A percentile compares a stretch with the other conserved stretches of the same genome.
Conservation (phyloP, 2,797 vertebrate species). For the Toxotes lorentzi region DNA sequence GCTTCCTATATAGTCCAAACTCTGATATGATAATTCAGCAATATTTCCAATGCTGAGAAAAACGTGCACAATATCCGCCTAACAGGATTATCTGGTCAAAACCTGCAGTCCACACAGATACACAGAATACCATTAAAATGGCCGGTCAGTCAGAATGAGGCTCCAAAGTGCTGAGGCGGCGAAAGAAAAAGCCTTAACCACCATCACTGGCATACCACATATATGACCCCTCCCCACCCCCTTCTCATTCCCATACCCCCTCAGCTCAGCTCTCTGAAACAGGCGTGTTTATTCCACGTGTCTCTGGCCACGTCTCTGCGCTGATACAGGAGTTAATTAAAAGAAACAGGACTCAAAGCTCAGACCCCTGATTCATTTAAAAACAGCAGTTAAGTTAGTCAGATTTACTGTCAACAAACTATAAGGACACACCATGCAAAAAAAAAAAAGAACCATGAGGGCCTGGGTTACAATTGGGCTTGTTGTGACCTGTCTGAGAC, state of each 20-base stretch:
- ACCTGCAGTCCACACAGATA: conserved; percentile 36
- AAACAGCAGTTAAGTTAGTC: conserved; percentile 46
- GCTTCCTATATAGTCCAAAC: neutral
- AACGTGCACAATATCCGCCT: conserved; percentile 7
- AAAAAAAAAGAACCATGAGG: neutral
- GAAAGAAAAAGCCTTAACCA: conserved; percentile 32
- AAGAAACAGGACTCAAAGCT: conserved; percentile 55
- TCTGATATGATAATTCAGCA: conserved; percentile 19
- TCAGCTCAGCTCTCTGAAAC: conserved; percentile 26
- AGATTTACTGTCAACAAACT: conserved; percentile 16
- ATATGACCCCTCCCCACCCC: conserved; percentile 16
- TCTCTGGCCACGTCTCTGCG: too few relatives aligned
- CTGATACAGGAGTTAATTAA: conserved; percentile 77
- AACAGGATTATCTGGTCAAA: conserved; percentile 63
- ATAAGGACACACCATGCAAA: neutral
- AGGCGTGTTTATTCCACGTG: conserved; percentile 33
- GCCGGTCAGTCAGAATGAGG: conserved; percentile 29
- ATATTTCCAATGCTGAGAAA: conserved; percentile 1
- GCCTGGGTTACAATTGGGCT: conserved; percentile 1
- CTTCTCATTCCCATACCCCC: conserved; percentile 17
- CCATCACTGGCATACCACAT: neutral
- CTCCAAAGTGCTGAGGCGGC: conserved; percentile 55
- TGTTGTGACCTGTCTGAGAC: conserved; percentile 7
- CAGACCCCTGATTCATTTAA: conserved; percentile 53
- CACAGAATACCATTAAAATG: conserved; percentile 50